Base-by-base conservation (phyloP, 2,113 vertebrate genomes). In the Pygoscelis antarcticus region DNA sequence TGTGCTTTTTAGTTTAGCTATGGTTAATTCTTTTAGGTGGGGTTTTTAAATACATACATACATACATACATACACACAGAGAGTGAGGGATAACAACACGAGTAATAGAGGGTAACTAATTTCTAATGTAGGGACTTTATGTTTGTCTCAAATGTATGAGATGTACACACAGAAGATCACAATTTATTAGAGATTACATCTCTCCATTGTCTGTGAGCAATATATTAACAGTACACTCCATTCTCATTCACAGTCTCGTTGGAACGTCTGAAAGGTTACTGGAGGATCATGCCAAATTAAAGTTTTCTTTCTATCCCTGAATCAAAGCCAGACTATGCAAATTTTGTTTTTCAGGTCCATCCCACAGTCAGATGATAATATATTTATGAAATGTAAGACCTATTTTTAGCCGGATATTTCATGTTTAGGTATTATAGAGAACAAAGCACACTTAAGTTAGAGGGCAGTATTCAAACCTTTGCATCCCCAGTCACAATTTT, bases 251-350 rank as follows among this genome's bases (percentile, higher is more conserved):
- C 6, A 9, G 78, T 83, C 82, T 95, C 90, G 87, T 97, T 97
- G 75, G 65, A 96, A 94, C 81, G 42, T 84, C 87, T 90, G 66
- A 97, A 94, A 96, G 79, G 85, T 94, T 96, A 93, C 29, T 68
- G 40, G 83, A 96, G 51, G 75, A 97, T 94, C 62, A 89, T 87
- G 62, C 89, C 97, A 85, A 96, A 97, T 89, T 97, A 82, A 97
- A 91, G n/a, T 82, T 97, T 91, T 70, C 46, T 61, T 96, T 93
- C 86, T 60, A 89, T n/a, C 40, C 34, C 49, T 30, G 61, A 95
- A 96, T 96, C 91, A 96, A 96, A 96, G 91, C 30, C 87, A 91
- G 44, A 69, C 72, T 79, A 93, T 72, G 79, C n/a, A 97, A 94
- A 98, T 95, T 95, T 78, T 93, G 89, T 62, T 96, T 87, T 87